phyloP scores from a whole-genome alignment of 2,888 invertebrate genomes.

The Orthonychiurus folsomi region DNA sequence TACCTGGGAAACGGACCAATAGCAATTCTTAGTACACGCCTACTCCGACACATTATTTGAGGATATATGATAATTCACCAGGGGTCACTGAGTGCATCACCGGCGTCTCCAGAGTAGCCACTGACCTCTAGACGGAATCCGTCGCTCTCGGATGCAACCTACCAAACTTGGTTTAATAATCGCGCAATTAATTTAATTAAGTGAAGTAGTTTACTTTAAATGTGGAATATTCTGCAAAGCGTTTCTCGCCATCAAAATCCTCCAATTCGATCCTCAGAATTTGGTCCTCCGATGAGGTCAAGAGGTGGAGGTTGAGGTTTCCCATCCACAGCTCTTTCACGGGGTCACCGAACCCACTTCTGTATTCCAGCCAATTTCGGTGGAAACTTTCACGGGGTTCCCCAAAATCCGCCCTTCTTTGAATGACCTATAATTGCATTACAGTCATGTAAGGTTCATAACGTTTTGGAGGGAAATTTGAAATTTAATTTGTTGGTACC shows the following conservation, averaged over 20 bases:
- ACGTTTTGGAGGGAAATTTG: too few species aligned
- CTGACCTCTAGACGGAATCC: conserved; percentile 87
- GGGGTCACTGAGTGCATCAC: conserved; percentile 83
- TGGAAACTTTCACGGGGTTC: conserved; percentile 83
- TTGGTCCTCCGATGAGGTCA: conserved; percentile 85
- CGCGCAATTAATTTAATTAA: not conserved
- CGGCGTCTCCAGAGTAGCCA: conserved; percentile 82
- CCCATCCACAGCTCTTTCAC: conserved; percentile 86
- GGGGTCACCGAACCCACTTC: conserved; percentile 85
- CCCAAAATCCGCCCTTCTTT: conserved; percentile 78
- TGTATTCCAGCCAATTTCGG: conserved; percentile 84
- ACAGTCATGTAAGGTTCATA: too few species aligned
- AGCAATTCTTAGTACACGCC: not conserved
- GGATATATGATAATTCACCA: conserved; percentile 49
- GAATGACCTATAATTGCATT: conserved; percentile 65
- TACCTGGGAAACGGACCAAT: too few species aligned
- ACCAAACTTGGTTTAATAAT: conserved; percentile 49
- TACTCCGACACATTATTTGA: not conserved
- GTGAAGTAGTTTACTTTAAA: conserved; percentile 29
- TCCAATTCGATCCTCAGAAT: conserved; percentile 76
- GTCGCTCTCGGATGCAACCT: conserved; percentile 82
- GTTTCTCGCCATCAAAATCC: conserved; percentile 85
- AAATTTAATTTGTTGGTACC: conserved; percentile 56
- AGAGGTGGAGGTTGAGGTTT: conserved; percentile 86
- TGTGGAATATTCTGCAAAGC: conserved; percentile 50